phyloP scores from a whole-genome alignment of 2,113 vertebrate species.

The Circaetus cinerascens region DNA sequence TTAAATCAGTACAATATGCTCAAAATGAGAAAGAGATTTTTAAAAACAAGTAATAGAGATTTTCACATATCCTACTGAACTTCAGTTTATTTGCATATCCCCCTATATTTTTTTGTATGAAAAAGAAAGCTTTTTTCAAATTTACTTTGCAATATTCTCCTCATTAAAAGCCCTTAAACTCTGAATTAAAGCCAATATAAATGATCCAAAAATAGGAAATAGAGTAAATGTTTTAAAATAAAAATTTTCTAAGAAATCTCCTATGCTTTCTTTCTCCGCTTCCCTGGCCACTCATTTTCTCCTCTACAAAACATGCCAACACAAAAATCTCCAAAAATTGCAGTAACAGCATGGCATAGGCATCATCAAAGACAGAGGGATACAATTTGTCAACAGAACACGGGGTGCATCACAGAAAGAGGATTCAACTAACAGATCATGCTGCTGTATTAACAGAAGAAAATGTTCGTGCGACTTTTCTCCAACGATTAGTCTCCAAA shows the following conservation, averaged over 20 bases:
- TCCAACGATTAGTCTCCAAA: neutral
- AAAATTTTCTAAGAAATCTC: neutral
- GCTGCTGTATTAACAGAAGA: neutral
- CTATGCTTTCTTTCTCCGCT: neutral
- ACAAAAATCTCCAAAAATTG: neutral
- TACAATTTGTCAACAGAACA: neutral
- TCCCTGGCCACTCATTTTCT: neutral
- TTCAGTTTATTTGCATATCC: neutral
- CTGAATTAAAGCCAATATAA: neutral
- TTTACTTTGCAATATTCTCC: neutral
- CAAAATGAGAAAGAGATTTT: slow-evolving; percentile 8
- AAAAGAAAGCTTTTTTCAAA: slow-evolving; percentile 13
- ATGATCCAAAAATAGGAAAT: neutral
- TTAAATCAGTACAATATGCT: slow-evolving; percentile 7
- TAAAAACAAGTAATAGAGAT: slow-evolving; percentile 21
- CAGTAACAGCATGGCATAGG: neutral
- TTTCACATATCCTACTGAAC: neutral
- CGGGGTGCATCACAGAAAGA: neutral
- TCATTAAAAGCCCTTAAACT: neutral
- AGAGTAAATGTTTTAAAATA: neutral
- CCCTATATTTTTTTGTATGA: neutral
- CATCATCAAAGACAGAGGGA: neutral
- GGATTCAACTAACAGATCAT: neutral
- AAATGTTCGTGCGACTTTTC: neutral
- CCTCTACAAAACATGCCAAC: neutral